Percentiles rank a stretch among this genome's conserved stretches.
Evolutionary conservation across 2,113 vertebrate genomes (phyloP).

Genomic region (Paramormyrops kingsleyae): DNA sequence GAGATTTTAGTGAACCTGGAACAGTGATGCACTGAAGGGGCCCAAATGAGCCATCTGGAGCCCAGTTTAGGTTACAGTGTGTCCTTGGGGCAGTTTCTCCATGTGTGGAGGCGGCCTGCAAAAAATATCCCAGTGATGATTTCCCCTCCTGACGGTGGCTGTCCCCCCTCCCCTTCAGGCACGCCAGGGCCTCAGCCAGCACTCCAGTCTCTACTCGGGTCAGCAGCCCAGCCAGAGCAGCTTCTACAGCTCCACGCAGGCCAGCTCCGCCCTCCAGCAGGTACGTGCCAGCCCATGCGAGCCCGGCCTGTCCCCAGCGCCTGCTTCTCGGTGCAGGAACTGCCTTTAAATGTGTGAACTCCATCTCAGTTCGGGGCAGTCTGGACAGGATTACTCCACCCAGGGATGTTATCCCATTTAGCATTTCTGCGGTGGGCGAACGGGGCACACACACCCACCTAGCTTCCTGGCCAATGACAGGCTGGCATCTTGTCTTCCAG

Average conservation of each 20-base stretch:
- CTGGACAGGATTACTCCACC: slow-evolving; percentile 33
- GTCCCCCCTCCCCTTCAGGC: slow-evolving; percentile 58
- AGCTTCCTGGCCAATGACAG: slow-evolving; percentile 31
- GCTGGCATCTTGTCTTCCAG: slow-evolving; percentile 46
- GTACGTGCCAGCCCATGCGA: slow-evolving; percentile 51
- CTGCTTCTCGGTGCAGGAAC: background rate
- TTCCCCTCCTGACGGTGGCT: background rate
- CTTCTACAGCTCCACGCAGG: slow-evolving; percentile 93
- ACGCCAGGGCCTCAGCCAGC: slow-evolving; percentile 90
- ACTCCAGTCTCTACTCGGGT: slow-evolving; percentile 91
- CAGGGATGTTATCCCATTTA: slow-evolving; percentile 36
- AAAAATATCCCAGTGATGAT: background rate
- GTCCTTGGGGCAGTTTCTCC: background rate
- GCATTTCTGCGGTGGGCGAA: slow-evolving; percentile 24
- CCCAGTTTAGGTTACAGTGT: background rate
- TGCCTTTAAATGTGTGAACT: background rate
- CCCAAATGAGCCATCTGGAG: background rate
- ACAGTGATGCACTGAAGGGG: background rate
- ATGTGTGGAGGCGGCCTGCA: background rate
- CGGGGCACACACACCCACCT: background rate
- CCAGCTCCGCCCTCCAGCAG: slow-evolving; percentile 88
- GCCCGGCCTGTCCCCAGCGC: background rate
- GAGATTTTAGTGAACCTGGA: background rate
- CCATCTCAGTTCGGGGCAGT: background rate
- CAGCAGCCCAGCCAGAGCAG: slow-evolving; percentile 92